Conservation (phyloP, 1,140 invertebrate genomes). For the Sycophila sp. region DNA sequence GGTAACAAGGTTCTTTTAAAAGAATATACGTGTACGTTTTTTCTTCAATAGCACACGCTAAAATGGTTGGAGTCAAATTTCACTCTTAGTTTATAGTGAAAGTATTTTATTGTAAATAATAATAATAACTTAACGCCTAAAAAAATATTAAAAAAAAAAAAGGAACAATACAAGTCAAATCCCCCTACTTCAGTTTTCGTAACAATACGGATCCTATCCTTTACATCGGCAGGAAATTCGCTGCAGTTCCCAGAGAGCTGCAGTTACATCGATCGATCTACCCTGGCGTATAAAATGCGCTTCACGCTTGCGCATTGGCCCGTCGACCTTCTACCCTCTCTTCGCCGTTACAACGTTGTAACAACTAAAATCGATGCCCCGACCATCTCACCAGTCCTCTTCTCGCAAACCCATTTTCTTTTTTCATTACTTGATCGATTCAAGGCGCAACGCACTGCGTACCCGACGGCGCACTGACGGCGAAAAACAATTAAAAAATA, state of each 20-base stretch:
- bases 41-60: no score
- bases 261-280: slow-evolving; percentile 33
- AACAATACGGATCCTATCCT: not conserved
- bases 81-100: no score
- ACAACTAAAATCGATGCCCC: slow-evolving; percentile 11
- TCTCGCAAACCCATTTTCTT: no score
- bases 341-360: slow-evolving; percentile 9
- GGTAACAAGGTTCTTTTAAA: no score
- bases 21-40: no score
- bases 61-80: no score
- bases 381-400: no score
- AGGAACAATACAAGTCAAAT: no score
- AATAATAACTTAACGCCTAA: no score
- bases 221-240: not conserved
- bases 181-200: not conserved
- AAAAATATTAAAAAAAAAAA: no score
- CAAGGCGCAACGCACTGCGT: not conserved
- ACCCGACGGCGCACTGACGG: not conserved
- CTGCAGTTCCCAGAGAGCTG: slow-evolving; percentile 18
- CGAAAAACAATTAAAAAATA: not conserved
- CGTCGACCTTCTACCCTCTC: not conserved
- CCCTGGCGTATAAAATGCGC: not conserved
- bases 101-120: no score
- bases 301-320: slow-evolving; percentile 8
- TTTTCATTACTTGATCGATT: no score